phyloP scores from a whole-genome alignment of 1,140 invertebrate genomes.

The Cataglyphis hispanica region DNA sequence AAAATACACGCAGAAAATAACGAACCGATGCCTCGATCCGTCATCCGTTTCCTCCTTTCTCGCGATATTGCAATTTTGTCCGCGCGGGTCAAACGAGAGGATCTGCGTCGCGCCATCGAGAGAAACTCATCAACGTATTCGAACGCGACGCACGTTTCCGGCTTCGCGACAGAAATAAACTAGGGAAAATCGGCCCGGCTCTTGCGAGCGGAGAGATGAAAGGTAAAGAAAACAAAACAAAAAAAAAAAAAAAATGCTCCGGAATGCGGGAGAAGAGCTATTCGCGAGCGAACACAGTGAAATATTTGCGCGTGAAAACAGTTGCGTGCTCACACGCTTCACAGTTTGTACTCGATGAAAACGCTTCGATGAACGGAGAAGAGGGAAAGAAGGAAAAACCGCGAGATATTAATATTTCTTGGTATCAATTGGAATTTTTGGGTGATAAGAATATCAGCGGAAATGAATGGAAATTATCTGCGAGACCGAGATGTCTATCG shows the following conservation, averaged over 20 bases:
- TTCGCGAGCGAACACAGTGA: constrained; percentile 24
- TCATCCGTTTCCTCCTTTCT: neutral
- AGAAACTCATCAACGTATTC: constrained; percentile 34
- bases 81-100: constrained; percentile 3
- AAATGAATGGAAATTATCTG: constrained; percentile 2
- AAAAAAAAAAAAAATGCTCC: constrained; percentile 11
- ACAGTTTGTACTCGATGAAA: constrained; percentile 15
- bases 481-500: neutral
- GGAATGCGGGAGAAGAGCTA: neutral
- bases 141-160: neutral
- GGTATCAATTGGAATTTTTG: neutral
- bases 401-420: neutral
- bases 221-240: neutral
- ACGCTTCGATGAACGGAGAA: neutral
- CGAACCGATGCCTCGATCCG: neutral
- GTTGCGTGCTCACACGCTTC: constrained; percentile 27
- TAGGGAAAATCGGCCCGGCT: constrained; percentile 35
- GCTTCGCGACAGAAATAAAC: constrained; percentile 60
- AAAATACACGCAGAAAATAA: constrained; percentile 35
- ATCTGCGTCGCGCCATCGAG: neutral
- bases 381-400: neutral
- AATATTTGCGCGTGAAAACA: constrained; percentile 65
- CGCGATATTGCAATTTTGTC: constrained; percentile 54
- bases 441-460: constrained; percentile 9
- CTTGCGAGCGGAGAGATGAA: neutral